Percentiles rank a stretch among this genome's conserved stretches.
Evolutionary conservation across 2,797 vertebrate species (phyloP).

Genomic region (Channa striata): DNA sequence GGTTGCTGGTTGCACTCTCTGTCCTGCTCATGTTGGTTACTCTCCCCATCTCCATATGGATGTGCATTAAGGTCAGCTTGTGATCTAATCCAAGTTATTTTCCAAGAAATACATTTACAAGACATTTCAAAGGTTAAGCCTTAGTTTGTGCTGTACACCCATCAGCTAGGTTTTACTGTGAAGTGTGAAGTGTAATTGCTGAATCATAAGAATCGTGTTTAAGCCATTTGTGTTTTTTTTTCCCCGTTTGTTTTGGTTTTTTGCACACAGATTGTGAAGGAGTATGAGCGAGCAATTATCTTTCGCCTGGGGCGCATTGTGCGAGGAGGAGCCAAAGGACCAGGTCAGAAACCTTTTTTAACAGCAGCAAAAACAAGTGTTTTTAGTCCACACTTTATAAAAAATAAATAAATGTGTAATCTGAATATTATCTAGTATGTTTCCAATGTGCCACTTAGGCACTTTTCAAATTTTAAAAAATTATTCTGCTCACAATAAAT

Average conservation of each 20-base stretch:
- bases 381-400: background rate
- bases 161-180: background rate
- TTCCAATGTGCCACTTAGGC: background rate
- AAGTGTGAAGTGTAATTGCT: background rate
- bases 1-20: conserved; percentile 88
- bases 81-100: background rate
- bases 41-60: conserved; percentile 93
- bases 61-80: conserved; percentile 94
- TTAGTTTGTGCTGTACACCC: background rate
- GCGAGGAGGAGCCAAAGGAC: conserved; percentile 94
- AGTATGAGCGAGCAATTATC: conserved; percentile 97
- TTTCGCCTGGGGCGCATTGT: conserved; percentile 94
- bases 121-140: too few species aligned
- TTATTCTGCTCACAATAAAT: background rate
- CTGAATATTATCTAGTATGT: too few species aligned
- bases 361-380: background rate
- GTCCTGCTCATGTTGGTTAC: conserved; percentile 86
- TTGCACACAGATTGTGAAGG: conserved; percentile 92
- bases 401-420: background rate
- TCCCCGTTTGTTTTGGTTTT: too few species aligned
- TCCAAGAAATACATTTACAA: background rate
- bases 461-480: background rate
- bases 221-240: conserved; percentile 3
- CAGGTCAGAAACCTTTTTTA: conserved; percentile 81
- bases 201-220: background rate